Conservation (phyloP, 2,797 vertebrate genomes). For the Chlorospingus semifuscus region DNA sequence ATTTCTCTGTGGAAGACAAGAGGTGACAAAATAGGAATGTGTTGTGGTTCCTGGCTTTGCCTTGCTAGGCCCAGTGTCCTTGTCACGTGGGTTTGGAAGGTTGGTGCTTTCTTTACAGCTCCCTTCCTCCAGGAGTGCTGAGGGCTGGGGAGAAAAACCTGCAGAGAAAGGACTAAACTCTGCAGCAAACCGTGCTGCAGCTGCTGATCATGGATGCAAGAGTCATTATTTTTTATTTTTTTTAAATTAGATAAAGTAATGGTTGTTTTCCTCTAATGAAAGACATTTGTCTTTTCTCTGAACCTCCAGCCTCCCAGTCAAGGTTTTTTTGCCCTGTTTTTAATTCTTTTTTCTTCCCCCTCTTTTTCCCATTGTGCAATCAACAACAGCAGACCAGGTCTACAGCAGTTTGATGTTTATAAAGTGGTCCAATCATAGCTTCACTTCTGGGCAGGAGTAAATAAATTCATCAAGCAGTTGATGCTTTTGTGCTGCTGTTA, state of each 20-base stretch:
- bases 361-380: not conserved
- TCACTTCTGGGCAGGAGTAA: conserved; percentile 62
- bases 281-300: conserved; percentile 20
- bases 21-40: not conserved
- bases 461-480: conserved; percentile 67
- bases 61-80: not conserved
- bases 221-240: not conserved
- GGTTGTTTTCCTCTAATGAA: conserved; percentile 22
- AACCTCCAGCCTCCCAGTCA: not conserved
- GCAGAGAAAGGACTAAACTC: not conserved
- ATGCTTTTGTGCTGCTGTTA: conserved; percentile 59
- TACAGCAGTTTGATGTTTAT: conserved; percentile 55
- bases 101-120: not conserved
- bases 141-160: not conserved
- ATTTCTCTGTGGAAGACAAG: not conserved
- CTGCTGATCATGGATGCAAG: not conserved
- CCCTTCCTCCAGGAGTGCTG: not conserved
- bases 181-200: not conserved
- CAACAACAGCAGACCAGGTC: not conserved
- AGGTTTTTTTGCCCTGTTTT: not conserved
- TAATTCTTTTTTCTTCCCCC: not conserved
- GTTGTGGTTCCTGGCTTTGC: not conserved
- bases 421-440: conserved; percentile 53
- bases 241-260: not conserved
- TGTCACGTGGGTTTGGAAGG: not conserved